Evolutionary conservation across 1,140 invertebrate genomes (phyloP).

Genomic region (Saxidomus purpurata): DNA sequence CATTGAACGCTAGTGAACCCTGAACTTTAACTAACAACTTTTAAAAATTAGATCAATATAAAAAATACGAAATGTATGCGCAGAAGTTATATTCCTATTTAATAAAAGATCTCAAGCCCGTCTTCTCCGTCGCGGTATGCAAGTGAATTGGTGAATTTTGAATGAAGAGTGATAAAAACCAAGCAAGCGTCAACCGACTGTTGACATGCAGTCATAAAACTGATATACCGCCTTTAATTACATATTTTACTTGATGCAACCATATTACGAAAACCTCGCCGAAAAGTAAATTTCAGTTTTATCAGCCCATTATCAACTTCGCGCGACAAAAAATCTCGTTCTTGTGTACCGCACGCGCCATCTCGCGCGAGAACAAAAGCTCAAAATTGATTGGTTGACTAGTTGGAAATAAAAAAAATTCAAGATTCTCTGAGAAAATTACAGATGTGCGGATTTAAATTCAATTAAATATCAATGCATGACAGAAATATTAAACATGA

Average conservation of each 20-base stretch:
- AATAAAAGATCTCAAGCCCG: slow-evolving; percentile 4
- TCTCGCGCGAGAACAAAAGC: slow-evolving; percentile 48
- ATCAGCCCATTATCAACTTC: slow-evolving; percentile 39
- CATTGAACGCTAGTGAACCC: slow-evolving; percentile 10
- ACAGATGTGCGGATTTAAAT: slow-evolving; percentile 60
- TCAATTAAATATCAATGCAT: slow-evolving; percentile 50
- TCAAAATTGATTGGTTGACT: slow-evolving; percentile 52
- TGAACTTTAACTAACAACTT: slow-evolving; percentile 14
- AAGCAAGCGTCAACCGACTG: slow-evolving; percentile 12
- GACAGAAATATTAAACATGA: slow-evolving; percentile 22
- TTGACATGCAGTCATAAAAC: slow-evolving; percentile 43
- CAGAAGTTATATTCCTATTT: slow-evolving; percentile 16
- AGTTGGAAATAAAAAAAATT: slow-evolving; percentile 6
- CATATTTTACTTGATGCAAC: slow-evolving; percentile 41
- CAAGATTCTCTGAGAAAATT: slow-evolving; percentile 44
- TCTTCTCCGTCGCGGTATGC: slow-evolving; percentile 1
- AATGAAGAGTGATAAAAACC: slow-evolving; percentile 29
- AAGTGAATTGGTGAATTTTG: slow-evolving; percentile 15
- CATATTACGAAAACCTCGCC: slow-evolving; percentile 34
- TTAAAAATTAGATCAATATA: slow-evolving; percentile 32
- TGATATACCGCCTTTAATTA: slow-evolving; percentile 48
- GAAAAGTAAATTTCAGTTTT: slow-evolving; percentile 10
- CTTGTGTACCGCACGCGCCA: slow-evolving; percentile 56
- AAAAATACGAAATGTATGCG: slow-evolving; percentile 8
- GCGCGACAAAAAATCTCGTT: slow-evolving; percentile 45